Conservation (phyloP, 1,140 invertebrate genomes). For the Caerostris darwini region DNA sequence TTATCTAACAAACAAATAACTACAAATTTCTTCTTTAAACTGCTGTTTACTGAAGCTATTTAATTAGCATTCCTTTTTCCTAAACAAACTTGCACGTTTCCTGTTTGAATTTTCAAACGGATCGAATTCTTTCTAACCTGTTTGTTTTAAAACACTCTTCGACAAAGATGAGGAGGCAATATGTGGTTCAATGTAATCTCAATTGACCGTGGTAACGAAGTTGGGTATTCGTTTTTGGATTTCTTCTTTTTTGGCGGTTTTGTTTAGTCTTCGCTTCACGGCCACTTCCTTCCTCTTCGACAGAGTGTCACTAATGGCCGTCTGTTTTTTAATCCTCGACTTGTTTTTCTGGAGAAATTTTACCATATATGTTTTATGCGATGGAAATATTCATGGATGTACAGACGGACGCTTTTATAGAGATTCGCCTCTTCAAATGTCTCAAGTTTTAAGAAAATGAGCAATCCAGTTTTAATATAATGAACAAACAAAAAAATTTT, state of each 20-base stretch:
- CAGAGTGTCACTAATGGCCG: background rate
- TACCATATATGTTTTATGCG: background rate
- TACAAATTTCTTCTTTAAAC: background rate
- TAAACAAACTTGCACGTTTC: background rate
- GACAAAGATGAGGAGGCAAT: background rate
- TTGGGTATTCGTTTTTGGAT: background rate
- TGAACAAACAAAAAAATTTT: too few species aligned
- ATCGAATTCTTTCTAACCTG: background rate
- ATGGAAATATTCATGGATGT: too few species aligned
- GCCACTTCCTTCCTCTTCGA: background rate
- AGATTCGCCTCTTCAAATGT: too few species aligned
- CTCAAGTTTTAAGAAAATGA: too few species aligned
- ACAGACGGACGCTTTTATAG: too few species aligned
- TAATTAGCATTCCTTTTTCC: background rate
- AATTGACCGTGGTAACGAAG: slow-evolving; percentile 5
- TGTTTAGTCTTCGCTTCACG: slow-evolving; percentile 20
- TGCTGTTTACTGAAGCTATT: background rate
- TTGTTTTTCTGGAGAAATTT: background rate
- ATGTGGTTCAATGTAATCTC: background rate
- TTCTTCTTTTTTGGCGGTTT: background rate
- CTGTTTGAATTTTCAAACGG: background rate
- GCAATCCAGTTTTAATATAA: too few species aligned
- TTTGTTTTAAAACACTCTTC: background rate
- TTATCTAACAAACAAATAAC: too few species aligned
- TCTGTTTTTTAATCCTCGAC: background rate